Evolutionary conservation across 2,797 vertebrate genomes (phyloP).

Genomic region (Hoplostethus atlanticus): DNA sequence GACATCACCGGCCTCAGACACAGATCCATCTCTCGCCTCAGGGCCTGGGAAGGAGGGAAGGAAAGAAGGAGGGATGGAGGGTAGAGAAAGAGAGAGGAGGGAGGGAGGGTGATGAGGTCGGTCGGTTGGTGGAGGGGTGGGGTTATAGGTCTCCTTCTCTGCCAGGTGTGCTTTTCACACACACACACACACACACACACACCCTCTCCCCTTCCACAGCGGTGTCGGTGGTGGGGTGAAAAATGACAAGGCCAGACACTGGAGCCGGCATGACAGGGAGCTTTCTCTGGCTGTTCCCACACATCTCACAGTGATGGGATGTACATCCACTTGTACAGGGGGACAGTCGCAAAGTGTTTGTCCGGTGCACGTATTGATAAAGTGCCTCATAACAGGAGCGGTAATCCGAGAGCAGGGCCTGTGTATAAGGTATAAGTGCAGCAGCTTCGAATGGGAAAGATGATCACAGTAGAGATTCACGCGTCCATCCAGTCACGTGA

Average conservation of each 20-base stretch:
- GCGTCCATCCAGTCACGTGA: neutral
- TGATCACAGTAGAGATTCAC: neutral
- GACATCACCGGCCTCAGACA: slow-evolving; percentile 76
- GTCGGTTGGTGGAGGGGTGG: slow-evolving; percentile 57
- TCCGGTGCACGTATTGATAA: neutral
- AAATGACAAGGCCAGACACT: slow-evolving; percentile 75
- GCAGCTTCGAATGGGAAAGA: neutral
- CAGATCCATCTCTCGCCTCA: slow-evolving; percentile 71
- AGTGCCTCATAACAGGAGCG: neutral
- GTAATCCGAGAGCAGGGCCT: neutral
- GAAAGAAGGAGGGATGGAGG: slow-evolving; percentile 57
- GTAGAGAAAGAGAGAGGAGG: slow-evolving; percentile 38
- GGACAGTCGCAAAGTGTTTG: neutral
- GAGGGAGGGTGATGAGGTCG: slow-evolving; percentile 17
- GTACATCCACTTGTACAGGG: slow-evolving; percentile 4
- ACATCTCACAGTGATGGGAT: slow-evolving; percentile 50
- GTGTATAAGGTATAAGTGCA: neutral
- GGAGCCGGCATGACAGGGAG: slow-evolving; percentile 67
- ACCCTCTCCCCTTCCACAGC: slow-evolving; percentile 49
- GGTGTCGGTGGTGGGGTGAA: slow-evolving; percentile 62
- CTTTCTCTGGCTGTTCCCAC: slow-evolving; percentile 70
- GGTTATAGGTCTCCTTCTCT: slow-evolving; percentile 66
- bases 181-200: slow-evolving; percentile 18
- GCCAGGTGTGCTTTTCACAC: slow-evolving; percentile 81
- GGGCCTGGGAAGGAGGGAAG: slow-evolving; percentile 46